Conservation (phyloP, 1,140 invertebrate species). For the Oryctes rhinoceros region DNA sequence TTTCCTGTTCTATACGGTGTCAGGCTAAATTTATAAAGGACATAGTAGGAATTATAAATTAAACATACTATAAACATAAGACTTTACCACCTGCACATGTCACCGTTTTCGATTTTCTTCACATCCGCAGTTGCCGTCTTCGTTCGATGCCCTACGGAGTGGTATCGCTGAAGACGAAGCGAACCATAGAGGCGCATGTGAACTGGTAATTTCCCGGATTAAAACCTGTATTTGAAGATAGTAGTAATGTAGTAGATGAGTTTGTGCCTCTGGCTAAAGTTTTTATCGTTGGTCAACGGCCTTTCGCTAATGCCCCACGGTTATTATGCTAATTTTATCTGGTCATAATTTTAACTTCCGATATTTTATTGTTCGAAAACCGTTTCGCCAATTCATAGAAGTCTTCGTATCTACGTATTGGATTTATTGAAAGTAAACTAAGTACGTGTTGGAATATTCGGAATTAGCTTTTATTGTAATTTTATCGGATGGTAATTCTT, state of each 20-base stretch:
- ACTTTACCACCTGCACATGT: constrained; percentile 15
- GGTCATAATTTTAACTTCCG: constrained; percentile 16
- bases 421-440: constrained; percentile 5
- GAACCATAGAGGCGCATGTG: constrained; percentile 3
- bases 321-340: constrained; percentile 43
- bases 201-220: constrained; percentile 3
- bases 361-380: constrained; percentile 34
- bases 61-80: constrained; percentile 30
- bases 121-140: not conserved
- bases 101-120: constrained; percentile 21
- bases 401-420: not conserved
- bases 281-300: constrained; percentile 47
- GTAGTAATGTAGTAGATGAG: constrained; percentile 39
- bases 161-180: not conserved
- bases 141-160: no score
- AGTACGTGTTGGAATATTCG: not conserved
- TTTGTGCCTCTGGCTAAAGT: constrained; percentile 39
- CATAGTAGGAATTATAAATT: constrained; percentile 17
- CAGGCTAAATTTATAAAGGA: constrained; percentile 18
- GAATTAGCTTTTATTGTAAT: not conserved
- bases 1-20: not conserved
- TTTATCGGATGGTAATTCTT: not conserved
- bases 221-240: constrained; percentile 41
- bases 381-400: constrained; percentile 30
- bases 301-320: constrained; percentile 41